Percentiles rank a stretch among this genome's conserved stretches.
These are phyloP conservation scores for Caenorhabditis uteleia DNA, from an alignment of 2,888 invertebrate species.

Conservation along the genomic window DNA sequence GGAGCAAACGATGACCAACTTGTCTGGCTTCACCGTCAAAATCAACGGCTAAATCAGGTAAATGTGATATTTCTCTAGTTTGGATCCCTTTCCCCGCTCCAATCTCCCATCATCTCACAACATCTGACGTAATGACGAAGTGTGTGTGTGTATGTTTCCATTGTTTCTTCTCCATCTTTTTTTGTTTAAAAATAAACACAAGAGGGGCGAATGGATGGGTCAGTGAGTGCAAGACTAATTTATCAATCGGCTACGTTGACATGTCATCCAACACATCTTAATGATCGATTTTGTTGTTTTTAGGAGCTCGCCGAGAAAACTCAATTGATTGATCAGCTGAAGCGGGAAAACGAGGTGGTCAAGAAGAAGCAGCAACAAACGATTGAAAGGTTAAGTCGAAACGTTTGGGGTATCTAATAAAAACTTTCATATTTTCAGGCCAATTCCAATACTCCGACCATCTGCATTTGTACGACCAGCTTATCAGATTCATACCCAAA, in stretches of 20 bases:
- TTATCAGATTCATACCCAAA: slow-evolving; percentile 37
- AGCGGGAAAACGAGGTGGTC: slow-evolving; percentile 42
- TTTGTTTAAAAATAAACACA: too few relatives aligned
- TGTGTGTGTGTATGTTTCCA: too few relatives aligned
- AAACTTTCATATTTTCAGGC: slow-evolving; percentile 15
- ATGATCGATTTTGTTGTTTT: slow-evolving; percentile 34
- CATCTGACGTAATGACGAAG: too few relatives aligned
- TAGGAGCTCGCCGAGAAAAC: slow-evolving; percentile 70
- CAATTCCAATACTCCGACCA: slow-evolving; percentile 41
- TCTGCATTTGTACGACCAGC: slow-evolving; percentile 59
- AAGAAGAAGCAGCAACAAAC: slow-evolving; percentile 21
- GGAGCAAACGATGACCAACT: slow-evolving; percentile 52
- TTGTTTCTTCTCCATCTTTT: too few relatives aligned
- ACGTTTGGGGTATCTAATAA: neutral
- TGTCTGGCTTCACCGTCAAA: slow-evolving; percentile 70
- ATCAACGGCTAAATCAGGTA: slow-evolving; percentile 70
- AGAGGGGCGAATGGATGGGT: slow-evolving; percentile 17
- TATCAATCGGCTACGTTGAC: slow-evolving; percentile 21
- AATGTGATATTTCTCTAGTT: too few relatives aligned
- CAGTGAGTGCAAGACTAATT: slow-evolving; percentile 26
- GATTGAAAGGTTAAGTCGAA: neutral
- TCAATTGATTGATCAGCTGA: slow-evolving; percentile 69
- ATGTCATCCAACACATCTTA: slow-evolving; percentile 22
- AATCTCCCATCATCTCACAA: slow-evolving; percentile 1
- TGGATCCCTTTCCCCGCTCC: too few relatives aligned